Percentiles rank a stretch among this genome's conserved stretches.
phyloP scores from a whole-genome alignment of 2,888 invertebrate species.

The Euphydryas editha region DNA sequence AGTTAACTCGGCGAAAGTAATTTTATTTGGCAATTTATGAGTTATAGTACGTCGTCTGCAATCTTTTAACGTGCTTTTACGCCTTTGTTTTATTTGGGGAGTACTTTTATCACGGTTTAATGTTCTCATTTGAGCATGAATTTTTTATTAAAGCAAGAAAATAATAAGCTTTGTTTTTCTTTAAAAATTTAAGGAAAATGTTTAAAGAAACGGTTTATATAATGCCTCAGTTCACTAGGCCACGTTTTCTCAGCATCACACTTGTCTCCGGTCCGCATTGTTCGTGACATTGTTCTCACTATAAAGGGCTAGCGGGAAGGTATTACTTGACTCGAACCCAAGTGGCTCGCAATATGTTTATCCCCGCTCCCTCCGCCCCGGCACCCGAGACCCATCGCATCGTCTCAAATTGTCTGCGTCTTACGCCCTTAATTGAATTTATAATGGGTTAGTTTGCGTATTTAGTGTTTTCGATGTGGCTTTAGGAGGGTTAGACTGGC shows the following conservation, averaged over 20 bases:
- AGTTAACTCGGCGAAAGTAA: slow-evolving; percentile 29
- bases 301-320: slow-evolving; percentile 61
- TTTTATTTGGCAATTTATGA: slow-evolving; percentile 25
- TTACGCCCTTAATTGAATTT: slow-evolving; percentile 79
- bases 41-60: slow-evolving; percentile 8
- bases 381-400: slow-evolving; percentile 24
- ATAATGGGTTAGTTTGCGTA: slow-evolving; percentile 79
- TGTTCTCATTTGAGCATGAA: not conserved
- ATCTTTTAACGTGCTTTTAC: slow-evolving; percentile 4
- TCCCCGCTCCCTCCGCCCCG: slow-evolving; percentile 45
- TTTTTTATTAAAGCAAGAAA: not conserved
- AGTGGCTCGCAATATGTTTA: slow-evolving; percentile 73
- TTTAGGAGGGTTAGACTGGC: slow-evolving; percentile 49
- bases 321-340: slow-evolving; percentile 54
- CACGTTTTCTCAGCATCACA: slow-evolving; percentile 27
- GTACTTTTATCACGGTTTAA: not conserved
- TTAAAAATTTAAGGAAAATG: not conserved
- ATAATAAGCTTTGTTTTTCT: no score
- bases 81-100: slow-evolving; percentile 3
- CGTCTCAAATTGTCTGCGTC: slow-evolving; percentile 72
- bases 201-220: not conserved
- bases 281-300: slow-evolving; percentile 51
- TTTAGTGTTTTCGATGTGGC: slow-evolving; percentile 46
- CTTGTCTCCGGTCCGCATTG: slow-evolving; percentile 44
- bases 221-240: slow-evolving; percentile 8